phyloP scores from a whole-genome alignment of 2,888 invertebrate genomes.

The Opisthograptis luteolata region DNA sequence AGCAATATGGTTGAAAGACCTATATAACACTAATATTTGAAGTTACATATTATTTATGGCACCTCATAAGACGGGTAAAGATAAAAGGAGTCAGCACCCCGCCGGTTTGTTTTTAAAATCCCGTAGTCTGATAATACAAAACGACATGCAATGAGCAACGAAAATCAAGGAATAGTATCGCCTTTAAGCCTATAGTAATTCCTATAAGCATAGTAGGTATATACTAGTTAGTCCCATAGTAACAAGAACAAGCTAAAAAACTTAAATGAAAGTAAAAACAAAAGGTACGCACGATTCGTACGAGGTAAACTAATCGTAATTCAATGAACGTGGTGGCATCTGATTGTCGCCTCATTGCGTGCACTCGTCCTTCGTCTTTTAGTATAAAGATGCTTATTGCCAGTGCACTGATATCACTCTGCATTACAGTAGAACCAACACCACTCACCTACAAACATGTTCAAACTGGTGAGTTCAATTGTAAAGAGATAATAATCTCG shows the following conservation, averaged over 20 bases:
- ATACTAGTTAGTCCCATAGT: no score
- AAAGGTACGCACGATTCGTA: not conserved
- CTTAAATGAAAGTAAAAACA: not conserved
- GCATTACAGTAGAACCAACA: slow-evolving; percentile 42
- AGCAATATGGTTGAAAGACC: no score
- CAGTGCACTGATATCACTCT: slow-evolving; percentile 51
- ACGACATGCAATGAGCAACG: no score
- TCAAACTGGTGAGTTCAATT: slow-evolving; percentile 21
- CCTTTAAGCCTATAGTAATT: no score
- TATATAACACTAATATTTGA: no score
- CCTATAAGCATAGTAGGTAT: no score
- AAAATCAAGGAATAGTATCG: no score
- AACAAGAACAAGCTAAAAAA: not conserved
- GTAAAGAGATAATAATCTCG: not conserved
- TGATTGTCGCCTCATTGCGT: slow-evolving; percentile 43
- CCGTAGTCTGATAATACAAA: no score
- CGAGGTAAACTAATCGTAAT: slow-evolving; percentile 43
- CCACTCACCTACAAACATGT: slow-evolving; percentile 14
- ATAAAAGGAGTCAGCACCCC: no score
- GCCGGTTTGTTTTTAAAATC: no score
- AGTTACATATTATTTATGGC: no score
- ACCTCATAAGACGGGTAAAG: no score
- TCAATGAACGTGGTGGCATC: slow-evolving; percentile 33
- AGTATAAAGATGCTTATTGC: slow-evolving; percentile 52
- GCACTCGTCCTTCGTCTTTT: slow-evolving; percentile 54